Conservation (phyloP, 2,888 invertebrate genomes). For the Apoda limacodes region DNA sequence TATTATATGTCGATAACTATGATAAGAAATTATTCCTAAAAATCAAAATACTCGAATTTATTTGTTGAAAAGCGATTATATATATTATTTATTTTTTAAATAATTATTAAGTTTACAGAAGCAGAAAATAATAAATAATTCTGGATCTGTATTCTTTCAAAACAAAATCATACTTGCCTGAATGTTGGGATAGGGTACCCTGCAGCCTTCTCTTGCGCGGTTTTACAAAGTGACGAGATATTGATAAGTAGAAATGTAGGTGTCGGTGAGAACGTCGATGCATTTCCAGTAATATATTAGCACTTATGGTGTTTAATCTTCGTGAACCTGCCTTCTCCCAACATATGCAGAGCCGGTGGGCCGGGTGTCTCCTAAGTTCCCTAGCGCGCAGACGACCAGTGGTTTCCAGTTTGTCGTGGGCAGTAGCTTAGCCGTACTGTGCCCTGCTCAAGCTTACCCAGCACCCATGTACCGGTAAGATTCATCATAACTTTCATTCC, state of each 20-base stretch:
- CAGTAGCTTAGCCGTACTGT: slow-evolving; percentile 70
- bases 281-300: no score
- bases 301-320: slow-evolving; percentile 30
- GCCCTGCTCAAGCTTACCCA: slow-evolving; percentile 79
- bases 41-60: no score
- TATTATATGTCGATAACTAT: no score
- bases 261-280: no score
- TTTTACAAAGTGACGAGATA: slow-evolving; percentile 18
- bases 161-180: no score
- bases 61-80: no score
- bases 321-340: slow-evolving; percentile 63
- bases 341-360: slow-evolving; percentile 75
- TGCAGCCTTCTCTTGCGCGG: slow-evolving; percentile 69
- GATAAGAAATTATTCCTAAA: no score
- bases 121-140: no score
- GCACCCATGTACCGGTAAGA: slow-evolving; percentile 79
- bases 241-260: slow-evolving; percentile 12
- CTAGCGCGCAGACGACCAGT: slow-evolving; percentile 71
- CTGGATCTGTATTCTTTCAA: no score
- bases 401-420: slow-evolving; percentile 69
- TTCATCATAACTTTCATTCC: slow-evolving; percentile 33
- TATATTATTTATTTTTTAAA: no score
- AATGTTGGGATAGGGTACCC: slow-evolving; percentile 99
- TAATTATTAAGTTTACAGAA: no score
- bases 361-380: slow-evolving; percentile 74